These are phyloP conservation scores for Gnathonemus echidnorhynchus DNA, from an alignment of 2,113 vertebrate species.

Conservation along the genomic window DNA sequence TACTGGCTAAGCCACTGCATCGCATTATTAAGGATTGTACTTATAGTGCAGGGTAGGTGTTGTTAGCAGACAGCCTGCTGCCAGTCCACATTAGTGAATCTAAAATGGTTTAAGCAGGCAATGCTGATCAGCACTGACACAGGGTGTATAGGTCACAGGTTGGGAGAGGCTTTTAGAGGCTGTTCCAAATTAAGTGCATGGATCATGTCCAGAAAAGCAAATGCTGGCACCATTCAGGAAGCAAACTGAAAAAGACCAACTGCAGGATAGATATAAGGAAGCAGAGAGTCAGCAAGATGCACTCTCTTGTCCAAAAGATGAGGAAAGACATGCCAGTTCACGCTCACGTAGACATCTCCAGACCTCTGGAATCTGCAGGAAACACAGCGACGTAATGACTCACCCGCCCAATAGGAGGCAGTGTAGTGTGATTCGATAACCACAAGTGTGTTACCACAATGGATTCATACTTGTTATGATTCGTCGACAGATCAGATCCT, in stretches of 20 bases:
- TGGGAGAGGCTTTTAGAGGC: not conserved
- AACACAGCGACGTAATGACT: not conserved
- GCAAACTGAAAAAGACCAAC: not conserved
- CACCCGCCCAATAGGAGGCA: not conserved
- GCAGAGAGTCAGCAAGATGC: not conserved
- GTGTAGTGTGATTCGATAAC: not conserved
- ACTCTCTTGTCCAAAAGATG: not conserved
- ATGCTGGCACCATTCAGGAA: not conserved
- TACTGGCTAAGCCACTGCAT: not conserved
- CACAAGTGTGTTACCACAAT: not conserved
- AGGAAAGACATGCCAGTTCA: not conserved
- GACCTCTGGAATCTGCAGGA: not conserved
- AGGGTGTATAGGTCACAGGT: not conserved
- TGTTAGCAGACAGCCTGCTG: not conserved
- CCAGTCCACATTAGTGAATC: not conserved
- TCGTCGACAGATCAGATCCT: not conserved
- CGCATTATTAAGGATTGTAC: not conserved
- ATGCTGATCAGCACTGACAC: not conserved
- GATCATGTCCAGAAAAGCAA: not conserved
- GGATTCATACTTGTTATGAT: not conserved
- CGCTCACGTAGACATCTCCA: not conserved
- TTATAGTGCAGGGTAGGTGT: not conserved
- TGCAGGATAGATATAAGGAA: not conserved
- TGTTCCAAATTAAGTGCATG: not conserved
- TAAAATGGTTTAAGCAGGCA: not conserved